Evolutionary conservation across 1,140 invertebrate genomes (phyloP).

Genomic region (Microplitis demolitor): DNA sequence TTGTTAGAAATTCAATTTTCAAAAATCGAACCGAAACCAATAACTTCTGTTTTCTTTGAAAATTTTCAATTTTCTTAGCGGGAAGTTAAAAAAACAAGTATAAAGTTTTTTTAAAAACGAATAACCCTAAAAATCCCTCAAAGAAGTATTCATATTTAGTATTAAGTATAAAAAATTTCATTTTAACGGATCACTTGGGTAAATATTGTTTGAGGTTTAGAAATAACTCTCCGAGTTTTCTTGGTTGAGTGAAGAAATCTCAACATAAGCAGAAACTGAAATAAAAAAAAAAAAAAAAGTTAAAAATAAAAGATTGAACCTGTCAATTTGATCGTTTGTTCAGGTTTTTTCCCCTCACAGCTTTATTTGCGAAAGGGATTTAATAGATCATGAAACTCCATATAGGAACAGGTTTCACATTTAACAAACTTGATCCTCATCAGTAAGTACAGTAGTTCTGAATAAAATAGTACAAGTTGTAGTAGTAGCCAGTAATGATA

Average conservation of each 20-base stretch:
- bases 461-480: background rate
- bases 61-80: too few relatives aligned
- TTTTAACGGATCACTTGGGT: conserved; percentile 1
- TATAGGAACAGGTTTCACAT: conserved; percentile 1
- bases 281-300: background rate
- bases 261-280: background rate
- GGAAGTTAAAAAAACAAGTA: background rate
- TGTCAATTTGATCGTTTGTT: conserved; percentile 4
- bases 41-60: too few relatives aligned
- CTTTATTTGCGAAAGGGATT: conserved; percentile 12
- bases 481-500: background rate
- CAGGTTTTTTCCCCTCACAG: background rate
- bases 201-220: conserved; percentile 8
- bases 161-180: background rate
- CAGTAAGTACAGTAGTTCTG: background rate
- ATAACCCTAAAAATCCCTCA: background rate
- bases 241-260: background rate
- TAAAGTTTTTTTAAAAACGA: background rate
- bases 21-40: too few relatives aligned
- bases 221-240: background rate
- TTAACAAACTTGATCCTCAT: background rate
- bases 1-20: too few relatives aligned
- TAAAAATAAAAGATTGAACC: background rate
- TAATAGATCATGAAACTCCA: background rate
- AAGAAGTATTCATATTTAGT: background rate